Conservation (phyloP, 1,140 invertebrate species). For the Kradibia gibbosae region DNA sequence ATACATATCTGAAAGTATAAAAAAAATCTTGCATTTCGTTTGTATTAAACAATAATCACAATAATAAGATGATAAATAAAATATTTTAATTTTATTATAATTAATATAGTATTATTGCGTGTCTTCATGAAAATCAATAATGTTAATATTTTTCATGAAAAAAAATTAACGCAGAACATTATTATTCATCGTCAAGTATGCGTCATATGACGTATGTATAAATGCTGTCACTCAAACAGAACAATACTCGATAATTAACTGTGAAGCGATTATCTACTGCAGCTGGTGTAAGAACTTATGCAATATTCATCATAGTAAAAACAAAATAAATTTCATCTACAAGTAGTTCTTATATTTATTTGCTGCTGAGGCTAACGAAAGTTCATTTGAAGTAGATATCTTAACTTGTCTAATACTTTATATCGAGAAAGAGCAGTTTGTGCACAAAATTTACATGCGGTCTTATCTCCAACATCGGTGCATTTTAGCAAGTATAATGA, state of each 20-base stretch:
- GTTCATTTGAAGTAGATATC: not conserved
- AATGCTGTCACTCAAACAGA: conserved; percentile 44
- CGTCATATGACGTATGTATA: not conserved
- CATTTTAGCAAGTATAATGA: conserved; percentile 49
- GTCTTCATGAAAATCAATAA: not conserved
- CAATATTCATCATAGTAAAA: not conserved
- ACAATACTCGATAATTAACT: conserved; percentile 35
- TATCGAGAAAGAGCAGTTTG: conserved; percentile 24
- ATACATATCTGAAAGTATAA: too few relatives aligned
- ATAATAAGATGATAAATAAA: not conserved
- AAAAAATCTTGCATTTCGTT: too few relatives aligned
- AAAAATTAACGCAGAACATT: not conserved
- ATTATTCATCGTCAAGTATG: not conserved
- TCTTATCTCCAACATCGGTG: conserved; percentile 13
- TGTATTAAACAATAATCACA: too few relatives aligned
- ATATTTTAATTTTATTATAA: not conserved
- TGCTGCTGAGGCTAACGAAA: not conserved
- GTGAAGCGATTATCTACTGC: not conserved
- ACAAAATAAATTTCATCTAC: conserved; percentile 27
- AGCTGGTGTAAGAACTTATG: conserved; percentile 7
- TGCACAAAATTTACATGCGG: conserved; percentile 22
- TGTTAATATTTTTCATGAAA: not conserved
- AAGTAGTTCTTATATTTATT: conserved; percentile 7
- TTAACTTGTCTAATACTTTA: conserved; percentile 35
- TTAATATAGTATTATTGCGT: not conserved